These are phyloP conservation scores for Dinothrombium tinctorium DNA, from an alignment of 1,140 invertebrate species.

Conservation along the genomic window DNA sequence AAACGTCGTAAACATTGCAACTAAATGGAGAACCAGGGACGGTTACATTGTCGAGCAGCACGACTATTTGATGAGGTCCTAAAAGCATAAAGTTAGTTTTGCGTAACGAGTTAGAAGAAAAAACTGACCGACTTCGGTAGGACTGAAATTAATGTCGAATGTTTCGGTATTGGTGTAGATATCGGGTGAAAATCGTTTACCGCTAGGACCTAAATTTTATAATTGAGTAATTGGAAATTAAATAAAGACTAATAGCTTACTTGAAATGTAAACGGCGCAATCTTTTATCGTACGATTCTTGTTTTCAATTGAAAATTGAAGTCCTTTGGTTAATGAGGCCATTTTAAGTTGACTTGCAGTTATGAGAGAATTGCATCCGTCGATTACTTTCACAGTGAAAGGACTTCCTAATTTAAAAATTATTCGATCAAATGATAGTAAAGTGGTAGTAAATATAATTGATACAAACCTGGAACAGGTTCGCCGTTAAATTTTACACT, in stretches of 20 bases:
- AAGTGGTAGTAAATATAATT: background rate
- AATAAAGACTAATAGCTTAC: constrained; percentile 17
- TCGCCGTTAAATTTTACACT: constrained; percentile 87
- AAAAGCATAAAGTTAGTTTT: constrained; percentile 12
- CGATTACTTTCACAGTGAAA: constrained; percentile 42
- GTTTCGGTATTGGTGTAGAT: too few species aligned
- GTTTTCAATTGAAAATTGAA: constrained; percentile 35
- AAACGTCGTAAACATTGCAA: constrained; percentile 76
- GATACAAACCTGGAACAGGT: constrained; percentile 45
- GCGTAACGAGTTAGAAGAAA: background rate
- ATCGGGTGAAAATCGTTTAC: too few species aligned
- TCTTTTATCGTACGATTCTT: constrained; percentile 21
- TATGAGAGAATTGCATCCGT: constrained; percentile 32
- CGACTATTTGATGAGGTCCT: constrained; percentile 53
- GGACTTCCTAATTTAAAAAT: constrained; percentile 39
- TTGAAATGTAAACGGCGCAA: constrained; percentile 23
- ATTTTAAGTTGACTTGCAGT: constrained; percentile 34
- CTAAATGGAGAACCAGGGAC: constrained; percentile 72
- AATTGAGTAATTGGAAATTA: constrained; percentile 18
- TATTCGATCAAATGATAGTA: background rate
- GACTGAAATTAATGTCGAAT: too few species aligned
- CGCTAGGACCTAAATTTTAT: constrained; percentile 43
- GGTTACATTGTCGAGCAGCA: constrained; percentile 51
- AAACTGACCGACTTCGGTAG: too few species aligned
- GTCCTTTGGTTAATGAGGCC: constrained; percentile 30